Percentiles rank a stretch among this genome's conserved stretches.
Evolutionary conservation across 2,888 invertebrate genomes (phyloP).

Genomic region (Corbicula japonica): DNA sequence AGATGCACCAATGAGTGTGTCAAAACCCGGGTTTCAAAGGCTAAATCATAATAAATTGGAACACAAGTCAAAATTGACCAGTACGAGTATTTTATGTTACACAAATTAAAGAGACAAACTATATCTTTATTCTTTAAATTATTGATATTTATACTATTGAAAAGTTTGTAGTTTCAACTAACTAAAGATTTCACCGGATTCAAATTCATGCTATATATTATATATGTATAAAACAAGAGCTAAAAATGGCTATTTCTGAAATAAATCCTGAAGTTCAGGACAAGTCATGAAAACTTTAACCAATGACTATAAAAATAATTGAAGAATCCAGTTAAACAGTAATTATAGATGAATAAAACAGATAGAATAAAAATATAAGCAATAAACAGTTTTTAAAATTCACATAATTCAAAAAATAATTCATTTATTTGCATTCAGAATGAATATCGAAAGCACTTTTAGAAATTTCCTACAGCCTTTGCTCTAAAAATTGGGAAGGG

Average conservation of each 20-base stretch:
- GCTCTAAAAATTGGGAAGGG: constrained; percentile 32
- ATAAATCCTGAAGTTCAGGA: constrained; percentile 34
- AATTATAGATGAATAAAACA: constrained; percentile 31
- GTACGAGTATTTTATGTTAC: constrained; percentile 33
- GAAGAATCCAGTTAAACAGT: constrained; percentile 28
- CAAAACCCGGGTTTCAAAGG: constrained; percentile 28
- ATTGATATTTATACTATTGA: constrained; percentile 31
- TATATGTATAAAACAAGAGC: constrained; percentile 28
- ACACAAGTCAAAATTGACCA: constrained; percentile 35
- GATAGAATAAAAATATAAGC: constrained; percentile 28
- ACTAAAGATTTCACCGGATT: constrained; percentile 23
- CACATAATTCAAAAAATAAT: constrained; percentile 26
- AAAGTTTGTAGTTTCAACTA: constrained; percentile 27
- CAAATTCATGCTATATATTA: constrained; percentile 29
- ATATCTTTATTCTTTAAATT: constrained; percentile 26
- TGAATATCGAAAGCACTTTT: constrained; percentile 36
- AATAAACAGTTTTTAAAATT: constrained; percentile 27
- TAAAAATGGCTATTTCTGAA: constrained; percentile 30
- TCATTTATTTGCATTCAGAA: constrained; percentile 27
- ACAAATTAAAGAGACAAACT: constrained; percentile 33
- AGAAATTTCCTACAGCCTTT: constrained; percentile 36
- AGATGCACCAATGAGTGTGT: constrained; percentile 15
- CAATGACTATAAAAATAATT: constrained; percentile 18
- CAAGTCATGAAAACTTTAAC: constrained; percentile 26
- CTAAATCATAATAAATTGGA: constrained; percentile 22